Conservation (phyloP, 1,140 invertebrate species). For the Odontomachus brunneus region DNA sequence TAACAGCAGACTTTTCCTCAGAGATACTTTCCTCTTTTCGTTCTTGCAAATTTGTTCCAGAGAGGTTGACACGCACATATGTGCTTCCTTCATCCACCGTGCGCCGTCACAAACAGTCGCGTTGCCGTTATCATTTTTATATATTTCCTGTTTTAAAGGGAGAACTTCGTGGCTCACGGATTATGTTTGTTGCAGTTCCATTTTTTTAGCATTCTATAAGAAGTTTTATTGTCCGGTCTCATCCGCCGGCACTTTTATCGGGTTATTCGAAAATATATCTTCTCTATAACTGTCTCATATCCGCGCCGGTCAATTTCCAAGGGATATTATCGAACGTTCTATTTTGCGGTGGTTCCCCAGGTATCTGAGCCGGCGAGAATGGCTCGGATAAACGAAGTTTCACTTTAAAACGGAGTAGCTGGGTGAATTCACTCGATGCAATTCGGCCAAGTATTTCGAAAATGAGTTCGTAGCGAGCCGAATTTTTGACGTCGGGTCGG, state of each 20-base stretch:
- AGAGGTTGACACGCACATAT: too few species aligned
- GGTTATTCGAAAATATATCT: slow-evolving; percentile 31
- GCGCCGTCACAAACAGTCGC: neutral
- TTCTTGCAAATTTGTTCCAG: too few species aligned
- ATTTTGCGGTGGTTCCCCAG: slow-evolving; percentile 29
- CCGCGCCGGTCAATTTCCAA: slow-evolving; percentile 43
- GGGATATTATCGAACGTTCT: slow-evolving; percentile 48
- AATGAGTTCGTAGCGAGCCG: slow-evolving; percentile 63
- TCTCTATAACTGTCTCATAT: slow-evolving; percentile 29
- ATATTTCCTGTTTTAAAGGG: neutral
- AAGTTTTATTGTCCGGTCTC: slow-evolving; percentile 26
- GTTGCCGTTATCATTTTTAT: neutral
- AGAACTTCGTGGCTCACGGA: neutral
- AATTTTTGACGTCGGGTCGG: slow-evolving; percentile 66
- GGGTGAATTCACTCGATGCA: slow-evolving; percentile 24
- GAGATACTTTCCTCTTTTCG: too few species aligned
- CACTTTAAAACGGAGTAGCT: slow-evolving; percentile 24
- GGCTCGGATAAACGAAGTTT: slow-evolving; percentile 45
- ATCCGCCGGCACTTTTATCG: neutral
- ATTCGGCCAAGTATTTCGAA: slow-evolving; percentile 58
- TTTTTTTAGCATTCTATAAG: neutral
- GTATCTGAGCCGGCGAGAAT: slow-evolving; percentile 21
- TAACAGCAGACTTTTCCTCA: too few species aligned
- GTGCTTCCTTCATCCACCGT: neutral
- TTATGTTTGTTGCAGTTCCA: neutral